Conservation (phyloP, 2,797 vertebrate species). For the Sorex maritimensis region DNA sequence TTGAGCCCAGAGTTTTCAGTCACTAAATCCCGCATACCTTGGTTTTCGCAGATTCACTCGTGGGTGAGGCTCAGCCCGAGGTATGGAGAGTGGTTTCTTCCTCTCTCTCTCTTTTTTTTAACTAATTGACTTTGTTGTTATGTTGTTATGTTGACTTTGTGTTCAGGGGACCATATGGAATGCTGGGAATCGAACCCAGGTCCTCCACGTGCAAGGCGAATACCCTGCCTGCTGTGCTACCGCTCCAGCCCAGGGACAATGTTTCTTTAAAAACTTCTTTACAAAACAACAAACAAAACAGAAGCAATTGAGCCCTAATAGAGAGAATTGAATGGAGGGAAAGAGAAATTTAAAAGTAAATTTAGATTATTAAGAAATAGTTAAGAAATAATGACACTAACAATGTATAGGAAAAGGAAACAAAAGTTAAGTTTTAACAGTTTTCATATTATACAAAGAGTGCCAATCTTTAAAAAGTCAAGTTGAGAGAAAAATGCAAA, state of each 20-base stretch:
- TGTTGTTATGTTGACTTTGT: background rate
- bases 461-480: conserved; percentile 28
- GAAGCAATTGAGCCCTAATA: background rate
- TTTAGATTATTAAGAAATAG: background rate
- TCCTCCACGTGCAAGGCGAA: no score
- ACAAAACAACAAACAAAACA: background rate
- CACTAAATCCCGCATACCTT: no score
- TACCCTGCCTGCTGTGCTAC: no score
- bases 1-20: no score
- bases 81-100: no score
- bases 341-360: conserved; percentile 16
- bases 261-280: conserved; percentile 39
- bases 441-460: conserved; percentile 28
- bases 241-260: background rate
- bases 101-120: background rate
- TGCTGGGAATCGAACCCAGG: no score
- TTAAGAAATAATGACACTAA: conserved; percentile 23
- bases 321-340: background rate
- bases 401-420: background rate
- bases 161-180: no score
- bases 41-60: no score
- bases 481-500: background rate
- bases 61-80: no score
- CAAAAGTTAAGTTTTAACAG: conserved; percentile 4
- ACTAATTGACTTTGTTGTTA: background rate